phyloP scores from a whole-genome alignment of 2,113 vertebrate species.

The Thalassarche chlororhynchos region DNA sequence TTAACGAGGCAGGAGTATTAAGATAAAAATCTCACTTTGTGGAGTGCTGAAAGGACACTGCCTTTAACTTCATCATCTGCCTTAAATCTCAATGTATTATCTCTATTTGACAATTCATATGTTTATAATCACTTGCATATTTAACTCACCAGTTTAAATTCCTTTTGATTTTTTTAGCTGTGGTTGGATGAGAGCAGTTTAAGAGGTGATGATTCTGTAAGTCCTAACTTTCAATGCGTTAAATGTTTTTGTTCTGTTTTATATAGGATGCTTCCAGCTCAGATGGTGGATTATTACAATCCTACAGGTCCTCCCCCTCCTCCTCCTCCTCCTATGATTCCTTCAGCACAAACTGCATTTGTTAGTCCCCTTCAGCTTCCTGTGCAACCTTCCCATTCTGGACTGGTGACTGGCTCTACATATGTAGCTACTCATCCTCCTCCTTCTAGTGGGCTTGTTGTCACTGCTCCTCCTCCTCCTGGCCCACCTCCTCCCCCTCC shows the following conservation, averaged over 20 bases:
- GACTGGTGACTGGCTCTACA: conserved; percentile 56
- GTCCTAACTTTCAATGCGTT: background rate
- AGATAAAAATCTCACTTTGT: background rate
- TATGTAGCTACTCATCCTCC: conserved; percentile 78
- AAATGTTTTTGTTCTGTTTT: conserved; percentile 28
- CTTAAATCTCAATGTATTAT: background rate
- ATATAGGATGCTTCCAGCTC: conserved; percentile 79
- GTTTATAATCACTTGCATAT: background rate
- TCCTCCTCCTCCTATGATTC: conserved; percentile 89
- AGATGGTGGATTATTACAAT: conserved; percentile 89
- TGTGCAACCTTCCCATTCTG: conserved; percentile 72
- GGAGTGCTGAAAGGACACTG: background rate
- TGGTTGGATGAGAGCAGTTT: background rate
- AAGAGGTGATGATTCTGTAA: background rate
- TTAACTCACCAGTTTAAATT: background rate
- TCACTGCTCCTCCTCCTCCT: conserved; percentile 85
- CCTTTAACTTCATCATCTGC: background rate
- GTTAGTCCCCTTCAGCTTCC: conserved; percentile 89
- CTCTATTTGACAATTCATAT: background rate
- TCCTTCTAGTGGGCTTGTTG: conserved; percentile 77
- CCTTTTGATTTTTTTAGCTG: background rate
- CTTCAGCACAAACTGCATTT: conserved; percentile 94
- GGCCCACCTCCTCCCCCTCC: conserved; percentile 89
- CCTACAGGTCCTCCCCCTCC: conserved; percentile 86
- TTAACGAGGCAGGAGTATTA: background rate